phyloP scores from a whole-genome alignment of 1,140 invertebrate species.

The Kradibia gibbosae region DNA sequence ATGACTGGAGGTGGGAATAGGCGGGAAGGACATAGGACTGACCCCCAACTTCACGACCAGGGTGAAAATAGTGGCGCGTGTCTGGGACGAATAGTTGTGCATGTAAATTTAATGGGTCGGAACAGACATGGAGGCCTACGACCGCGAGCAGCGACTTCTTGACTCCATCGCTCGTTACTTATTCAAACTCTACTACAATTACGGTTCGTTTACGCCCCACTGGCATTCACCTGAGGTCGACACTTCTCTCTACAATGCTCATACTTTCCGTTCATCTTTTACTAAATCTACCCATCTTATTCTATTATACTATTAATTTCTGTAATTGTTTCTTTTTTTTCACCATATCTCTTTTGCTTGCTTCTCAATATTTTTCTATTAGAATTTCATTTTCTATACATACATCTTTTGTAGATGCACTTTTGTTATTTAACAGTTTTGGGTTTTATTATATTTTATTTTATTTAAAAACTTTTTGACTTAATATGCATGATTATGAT shows the following conservation, averaged over 20 bases:
- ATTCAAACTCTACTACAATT: conserved; percentile 51
- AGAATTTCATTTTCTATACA: background rate
- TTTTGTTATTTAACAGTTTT: background rate
- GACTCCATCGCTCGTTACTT: conserved; percentile 42
- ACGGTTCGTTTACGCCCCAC: conserved; percentile 8
- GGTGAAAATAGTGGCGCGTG: background rate
- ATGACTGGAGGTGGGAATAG: background rate
- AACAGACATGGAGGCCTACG: conserved; percentile 25
- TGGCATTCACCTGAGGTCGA: conserved; percentile 15
- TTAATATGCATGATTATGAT: too few species aligned
- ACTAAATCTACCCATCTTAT: background rate
- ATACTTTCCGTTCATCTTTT: background rate
- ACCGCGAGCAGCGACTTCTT: conserved; percentile 28
- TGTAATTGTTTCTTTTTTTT: too few species aligned
- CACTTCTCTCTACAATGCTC: background rate
- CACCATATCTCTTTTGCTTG: background rate
- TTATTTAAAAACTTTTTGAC: background rate
- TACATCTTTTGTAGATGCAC: background rate
- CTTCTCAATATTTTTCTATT: background rate
- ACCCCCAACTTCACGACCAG: background rate
- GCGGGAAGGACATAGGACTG: conserved; percentile 5
- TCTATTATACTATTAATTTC: too few species aligned
- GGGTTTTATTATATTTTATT: too few species aligned
- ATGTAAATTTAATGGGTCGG: conserved; percentile 49
- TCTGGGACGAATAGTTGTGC: conserved; percentile 22